phyloP scores from a whole-genome alignment of 1,140 invertebrate genomes.

The Scaptomyza hsui region DNA sequence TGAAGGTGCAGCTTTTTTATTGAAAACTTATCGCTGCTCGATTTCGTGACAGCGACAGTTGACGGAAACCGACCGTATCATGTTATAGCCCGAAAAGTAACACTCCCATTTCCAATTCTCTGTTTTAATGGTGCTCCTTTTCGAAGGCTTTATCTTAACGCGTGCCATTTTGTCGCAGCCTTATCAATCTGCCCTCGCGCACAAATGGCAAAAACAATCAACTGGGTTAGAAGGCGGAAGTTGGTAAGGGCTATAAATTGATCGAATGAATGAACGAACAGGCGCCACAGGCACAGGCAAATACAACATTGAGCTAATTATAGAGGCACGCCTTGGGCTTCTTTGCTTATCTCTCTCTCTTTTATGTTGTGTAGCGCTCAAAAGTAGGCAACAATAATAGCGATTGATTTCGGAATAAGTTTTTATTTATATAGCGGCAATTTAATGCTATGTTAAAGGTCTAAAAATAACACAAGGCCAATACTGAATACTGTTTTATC shows the following conservation, averaged over 20 bases:
- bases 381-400: slow-evolving; percentile 68
- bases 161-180: slow-evolving; percentile 44
- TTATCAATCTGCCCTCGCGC: slow-evolving; percentile 48
- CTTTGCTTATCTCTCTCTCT: slow-evolving; percentile 27
- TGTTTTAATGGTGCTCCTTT: slow-evolving; percentile 27
- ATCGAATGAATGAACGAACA: slow-evolving; percentile 61
- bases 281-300: slow-evolving; percentile 8
- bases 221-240: slow-evolving; percentile 51
- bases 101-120: slow-evolving; percentile 14
- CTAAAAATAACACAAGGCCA: not conserved
- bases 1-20: slow-evolving; percentile 24
- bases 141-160: slow-evolving; percentile 58
- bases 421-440: slow-evolving; percentile 5
- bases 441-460: not conserved
- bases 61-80: slow-evolving; percentile 27
- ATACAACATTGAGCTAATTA: slow-evolving; percentile 62
- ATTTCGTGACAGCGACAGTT: slow-evolving; percentile 37
- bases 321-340: slow-evolving; percentile 71
- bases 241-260: slow-evolving; percentile 50
- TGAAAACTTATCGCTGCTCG: slow-evolving; percentile 19
- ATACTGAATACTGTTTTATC: too few relatives aligned
- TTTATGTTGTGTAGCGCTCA: slow-evolving; percentile 29
- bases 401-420: slow-evolving; percentile 63
- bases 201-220: slow-evolving; percentile 20
- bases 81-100: not conserved